phyloP scores from a whole-genome alignment of 1,140 invertebrate genomes.

The Pseudomyrmex sp. region DNA sequence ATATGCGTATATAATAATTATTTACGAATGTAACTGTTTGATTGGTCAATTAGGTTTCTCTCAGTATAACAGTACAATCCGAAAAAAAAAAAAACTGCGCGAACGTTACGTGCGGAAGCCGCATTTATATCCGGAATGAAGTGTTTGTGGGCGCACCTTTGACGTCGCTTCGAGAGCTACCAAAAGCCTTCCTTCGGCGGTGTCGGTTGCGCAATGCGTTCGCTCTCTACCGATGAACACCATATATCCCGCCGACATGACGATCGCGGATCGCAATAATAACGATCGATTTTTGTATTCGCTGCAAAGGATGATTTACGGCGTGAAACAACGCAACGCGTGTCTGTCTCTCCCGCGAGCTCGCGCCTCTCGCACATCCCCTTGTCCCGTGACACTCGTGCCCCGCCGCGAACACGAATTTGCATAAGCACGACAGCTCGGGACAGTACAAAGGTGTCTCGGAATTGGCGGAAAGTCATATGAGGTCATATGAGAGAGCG shows the following conservation, averaged over 20 bases:
- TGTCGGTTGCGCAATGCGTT: conserved; percentile 58
- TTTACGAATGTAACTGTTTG: neutral
- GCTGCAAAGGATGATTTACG: conserved; percentile 62
- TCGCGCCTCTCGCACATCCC: neutral
- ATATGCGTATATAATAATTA: no score
- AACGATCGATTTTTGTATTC: conserved; percentile 53
- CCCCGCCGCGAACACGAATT: conserved; percentile 9
- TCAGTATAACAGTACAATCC: neutral
- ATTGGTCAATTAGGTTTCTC: neutral
- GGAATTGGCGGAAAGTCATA: conserved; percentile 33
- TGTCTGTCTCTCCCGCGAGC: conserved; percentile 12
- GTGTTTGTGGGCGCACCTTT: conserved; percentile 1
- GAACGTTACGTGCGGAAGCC: neutral
- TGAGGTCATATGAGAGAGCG: conserved; percentile 23
- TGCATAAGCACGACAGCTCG: conserved; percentile 27
- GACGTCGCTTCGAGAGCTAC: neutral
- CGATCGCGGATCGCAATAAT: conserved; percentile 58
- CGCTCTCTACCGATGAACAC: conserved; percentile 23
- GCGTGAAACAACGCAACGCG: conserved; percentile 23
- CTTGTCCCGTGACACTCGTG: neutral
- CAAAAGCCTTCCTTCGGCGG: conserved; percentile 55
- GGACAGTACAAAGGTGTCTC: conserved; percentile 20
- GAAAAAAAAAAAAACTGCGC: no score
- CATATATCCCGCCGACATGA: conserved; percentile 53
- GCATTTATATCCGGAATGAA: neutral